Base-by-base conservation (phyloP, 2,888 invertebrate species). In the Anoncus sp. region DNA sequence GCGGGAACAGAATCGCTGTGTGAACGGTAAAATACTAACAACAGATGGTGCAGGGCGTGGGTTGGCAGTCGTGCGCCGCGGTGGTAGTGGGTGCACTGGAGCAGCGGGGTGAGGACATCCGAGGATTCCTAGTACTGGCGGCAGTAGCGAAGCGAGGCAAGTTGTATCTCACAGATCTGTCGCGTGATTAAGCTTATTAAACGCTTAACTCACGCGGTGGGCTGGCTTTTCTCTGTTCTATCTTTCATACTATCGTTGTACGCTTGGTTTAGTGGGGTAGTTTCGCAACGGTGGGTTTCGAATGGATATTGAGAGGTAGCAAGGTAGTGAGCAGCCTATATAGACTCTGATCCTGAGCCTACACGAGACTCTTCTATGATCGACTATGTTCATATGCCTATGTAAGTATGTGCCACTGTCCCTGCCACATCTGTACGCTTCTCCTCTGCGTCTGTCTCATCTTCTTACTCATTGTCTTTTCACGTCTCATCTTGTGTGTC, bases 171-270 rank as follows among this genome's bases (percentile, higher is more conserved):
- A 90, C 90, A 87, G 90, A 90, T 90, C 91, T 90, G 90, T 90
- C 90, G 89, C 88, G 89, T 90, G 90, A 90, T 91, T 90, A 91
- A 90, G 91, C 90, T 91, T 91, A 91, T 90, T 91, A 91, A 90
- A 91, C 90, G 90, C 90, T 90, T 91, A 90, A 91, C 90, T 90
- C 90, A 91, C 86, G 65, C 73, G 83, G 86, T 81, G 85, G 85
- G 83, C 87, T 88, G 86, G 87, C 83, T 87, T 84, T 84, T 75
- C 76, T 74, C 81, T 57, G 77, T 78, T 75, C 79, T 82, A 84
- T 79, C 79, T 81, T 67, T 59, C 71, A 47, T 63, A 69, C 62
- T 75, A 63, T 75, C 78, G 78, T 66, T 67, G 63, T 57, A 69
- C 47, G 18, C 69, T 57, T 38, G 31, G 35, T 27, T 27, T 67